Evolutionary conservation across 1,140 invertebrate genomes (phyloP).

Genomic region (Nautilus pompilius): DNA sequence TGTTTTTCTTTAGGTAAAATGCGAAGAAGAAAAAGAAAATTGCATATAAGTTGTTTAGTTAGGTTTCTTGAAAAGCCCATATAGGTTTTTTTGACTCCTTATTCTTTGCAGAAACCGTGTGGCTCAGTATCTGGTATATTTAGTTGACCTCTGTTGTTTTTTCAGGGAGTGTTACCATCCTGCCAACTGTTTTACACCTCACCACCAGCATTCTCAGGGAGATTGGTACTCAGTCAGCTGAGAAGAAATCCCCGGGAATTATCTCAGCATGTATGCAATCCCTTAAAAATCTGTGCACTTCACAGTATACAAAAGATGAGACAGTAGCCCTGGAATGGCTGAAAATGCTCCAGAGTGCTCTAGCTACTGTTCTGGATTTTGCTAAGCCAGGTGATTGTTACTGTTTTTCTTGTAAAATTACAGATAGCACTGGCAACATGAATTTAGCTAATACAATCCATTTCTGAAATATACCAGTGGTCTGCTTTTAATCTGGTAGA

Average conservation of each 20-base stretch:
- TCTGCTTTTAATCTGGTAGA: too few relatives aligned
- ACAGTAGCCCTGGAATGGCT: constrained; percentile 68
- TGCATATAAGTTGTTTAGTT: too few relatives aligned
- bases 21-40: too few relatives aligned
- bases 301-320: constrained; percentile 66
- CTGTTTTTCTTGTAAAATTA: too few relatives aligned
- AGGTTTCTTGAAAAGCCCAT: too few relatives aligned
- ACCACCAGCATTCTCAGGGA: constrained; percentile 85
- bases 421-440: too few relatives aligned
- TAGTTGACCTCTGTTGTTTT: too few relatives aligned
- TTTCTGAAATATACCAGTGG: not conserved
- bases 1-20: too few relatives aligned
- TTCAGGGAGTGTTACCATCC: constrained; percentile 77
- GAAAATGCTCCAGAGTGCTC: constrained; percentile 76
- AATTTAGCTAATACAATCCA: not conserved
- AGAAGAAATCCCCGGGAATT: constrained; percentile 59
- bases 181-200: constrained; percentile 90
- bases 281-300: constrained; percentile 66
- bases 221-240: constrained; percentile 58
- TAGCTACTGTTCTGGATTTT: constrained; percentile 84
- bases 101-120: too few relatives aligned
- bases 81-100: too few relatives aligned
- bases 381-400: constrained; percentile 72
- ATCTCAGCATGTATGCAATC: constrained; percentile 69
- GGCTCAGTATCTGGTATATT: too few relatives aligned